Percentiles rank a stretch among this genome's conserved stretches.
phyloP scores from a whole-genome alignment of 2,797 vertebrate species.

The Enteromius radiatus region DNA sequence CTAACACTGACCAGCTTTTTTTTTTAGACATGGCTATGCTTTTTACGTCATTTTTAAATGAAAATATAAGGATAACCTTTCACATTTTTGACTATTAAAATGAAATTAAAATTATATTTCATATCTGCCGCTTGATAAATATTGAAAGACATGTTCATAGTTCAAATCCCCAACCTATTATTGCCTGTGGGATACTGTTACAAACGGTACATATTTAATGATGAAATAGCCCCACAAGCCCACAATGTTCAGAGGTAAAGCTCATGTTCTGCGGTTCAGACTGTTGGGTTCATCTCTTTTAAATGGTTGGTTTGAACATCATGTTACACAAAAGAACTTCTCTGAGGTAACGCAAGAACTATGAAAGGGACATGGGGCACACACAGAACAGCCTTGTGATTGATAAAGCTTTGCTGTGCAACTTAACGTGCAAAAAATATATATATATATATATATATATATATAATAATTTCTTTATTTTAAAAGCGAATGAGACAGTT shows the following conservation, averaged over 20 bases:
- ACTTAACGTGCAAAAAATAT: background rate
- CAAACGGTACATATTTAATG: slow-evolving; percentile 64
- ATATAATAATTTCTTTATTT: no score
- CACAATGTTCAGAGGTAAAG: slow-evolving; percentile 61
- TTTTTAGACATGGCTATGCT: slow-evolving; percentile 36
- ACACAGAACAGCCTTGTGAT: background rate
- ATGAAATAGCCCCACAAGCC: slow-evolving; percentile 53
- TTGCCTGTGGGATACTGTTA: slow-evolving; percentile 62
- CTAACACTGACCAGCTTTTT: background rate
- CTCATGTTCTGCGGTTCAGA: slow-evolving; percentile 62
- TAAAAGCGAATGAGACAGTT: slow-evolving; percentile 15
- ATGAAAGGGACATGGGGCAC: slow-evolving; percentile 1
- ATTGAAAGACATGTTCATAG: slow-evolving; percentile 61
- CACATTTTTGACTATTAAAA: slow-evolving; percentile 54
- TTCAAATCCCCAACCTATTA: slow-evolving; percentile 64
- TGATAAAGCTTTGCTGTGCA: background rate
- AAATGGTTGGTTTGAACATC: slow-evolving; percentile 59
- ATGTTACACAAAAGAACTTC: slow-evolving; percentile 56
- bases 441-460: no score
- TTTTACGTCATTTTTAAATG: slow-evolving; percentile 51
- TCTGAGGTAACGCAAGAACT: slow-evolving; percentile 48
- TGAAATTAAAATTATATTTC: slow-evolving; percentile 59
- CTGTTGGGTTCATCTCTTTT: slow-evolving; percentile 60
- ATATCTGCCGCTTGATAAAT: slow-evolving; percentile 61
- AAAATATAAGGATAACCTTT: slow-evolving; percentile 54